Base-by-base conservation (phyloP, 2,888 invertebrate genomes). In the Acanthosepion lycidas region DNA sequence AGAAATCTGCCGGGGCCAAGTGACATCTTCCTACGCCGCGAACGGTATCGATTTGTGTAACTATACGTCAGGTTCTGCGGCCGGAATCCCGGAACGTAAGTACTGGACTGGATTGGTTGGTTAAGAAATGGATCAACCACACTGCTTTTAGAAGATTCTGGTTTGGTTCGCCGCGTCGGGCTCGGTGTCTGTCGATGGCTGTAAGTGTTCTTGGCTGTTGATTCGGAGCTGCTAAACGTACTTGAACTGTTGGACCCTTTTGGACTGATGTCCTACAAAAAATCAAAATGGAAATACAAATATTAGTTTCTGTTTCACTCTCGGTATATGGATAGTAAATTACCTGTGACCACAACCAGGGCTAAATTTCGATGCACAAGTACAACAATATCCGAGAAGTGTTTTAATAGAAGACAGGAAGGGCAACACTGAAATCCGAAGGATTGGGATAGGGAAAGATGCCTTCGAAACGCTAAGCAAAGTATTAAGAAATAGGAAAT, bases 21-120 rank as follows among this genome's bases (percentile, higher is more conserved):
- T 12, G 96, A 96, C 95, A 97, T 96, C 9, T 96, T 96, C 59
- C 96, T 96, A 9, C 95, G 94, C 48, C 96, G 96, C 15, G 96
- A 96, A 12, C 96, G 95, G 94, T 97, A 96, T 49, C 96, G 95
- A 92, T 96, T 96, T 28, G 97, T 96, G 95, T 96, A 97, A 95
- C 96, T 96, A 94, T 96, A 96, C 23, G 96, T 96, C 93, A 96
- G 95, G 94, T 95, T 96, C 18, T 96, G 95, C 18, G 96, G 96
- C n/a, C 96, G 95, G 91, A 96, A 95, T 20, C 95, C 96, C 5
- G 96, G 95, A 42, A 95, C 95, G 53, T 95, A 95, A 94, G 95
- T 95, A n/a, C 28, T 59, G 20, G 59, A 48, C 51, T 94, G 94
- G 12, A 94, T 55, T 78, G 78, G 78, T 94, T 96, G 95, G 94